Evolutionary conservation across 2,113 vertebrate species (phyloP), one percentile per base, ranked within the genome.

Genomic region (Miniopterus natalensis): DNA sequence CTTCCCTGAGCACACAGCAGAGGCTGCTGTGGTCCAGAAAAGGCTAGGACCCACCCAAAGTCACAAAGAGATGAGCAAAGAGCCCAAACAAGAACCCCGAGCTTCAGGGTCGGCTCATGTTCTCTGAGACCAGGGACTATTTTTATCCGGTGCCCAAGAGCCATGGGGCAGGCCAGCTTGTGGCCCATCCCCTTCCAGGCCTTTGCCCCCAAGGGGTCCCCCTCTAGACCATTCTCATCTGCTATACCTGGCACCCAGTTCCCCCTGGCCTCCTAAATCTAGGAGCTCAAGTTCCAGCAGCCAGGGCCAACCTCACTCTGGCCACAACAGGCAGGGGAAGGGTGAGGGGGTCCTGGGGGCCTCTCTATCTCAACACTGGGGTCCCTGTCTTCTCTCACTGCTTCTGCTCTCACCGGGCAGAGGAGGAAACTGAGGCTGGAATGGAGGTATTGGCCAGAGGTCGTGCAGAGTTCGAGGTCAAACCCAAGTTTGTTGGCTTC

Each of bases 81-180:
- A 77, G 68, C 80, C 51, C 63, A 17, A 21, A 70, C 17, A 21
- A 4, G 70, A 89, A 66, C 84, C 23, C 65, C 14, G 18, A 45
- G 77, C 74, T 57, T 42, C 57, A 15, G 84, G 17, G 25, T 21
- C 13, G 1, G 84, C 87, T 95, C 92, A 18, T n/a, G 80, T 84
- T 90, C 84, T 40, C 90, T 85, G 84, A 96, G 84, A 51, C 86
- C 87, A 95, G 53, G 14, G 29, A 51, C 96, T 97, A 97, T 97
- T 97, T 97, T 97, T 97, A 97, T 93, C 94, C 0, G 2, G 53
- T 42, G 65, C 59, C 27, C 0, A 8, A 87, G 42, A 75, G 70
- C 95, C 86, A 47, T 3, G 18, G 29, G 23, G 63, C 11, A 15
- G 51, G 31, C 59, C n/a, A 1, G 3, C 0, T 5, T 40, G n/a